Evolutionary conservation across 2,113 vertebrate species (phyloP), one percentile per base, ranked within the genome.

Genomic region (Pardalotus punctatus): DNA sequence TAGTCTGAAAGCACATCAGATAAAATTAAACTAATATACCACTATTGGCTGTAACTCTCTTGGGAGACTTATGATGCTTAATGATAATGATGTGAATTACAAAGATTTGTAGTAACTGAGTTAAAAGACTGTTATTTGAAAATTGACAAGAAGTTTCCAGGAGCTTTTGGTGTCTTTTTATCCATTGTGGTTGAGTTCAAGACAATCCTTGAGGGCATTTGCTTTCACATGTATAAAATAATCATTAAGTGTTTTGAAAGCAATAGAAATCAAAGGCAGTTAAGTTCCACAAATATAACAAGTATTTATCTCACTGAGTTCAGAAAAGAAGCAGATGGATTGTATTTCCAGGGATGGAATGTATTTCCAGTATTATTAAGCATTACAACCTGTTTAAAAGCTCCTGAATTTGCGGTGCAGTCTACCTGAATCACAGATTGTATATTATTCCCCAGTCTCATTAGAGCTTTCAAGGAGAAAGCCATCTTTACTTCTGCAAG

Each of bases 381-480:
- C 81, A 76, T 91, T 96, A 90, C 60, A 83, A 82, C 90, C 96
- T 96, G 85, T 95, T 97, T 97, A 97, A 98, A 97, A 96, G 88
- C 92, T 95, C 86, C 93, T 16, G 27, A 82, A 98, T 96, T 95
- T 96, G 91, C 92, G 94, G 88, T 57, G 66, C 56, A 80, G 60
- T 71, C 81, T 89, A 97, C 96, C 96, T 95, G 95, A 93, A 95
- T 97, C 97, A 96, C 78, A 96, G 95, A 97, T 93, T 97, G 93
- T 97, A 97, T 97, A 97, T 98, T 97, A 98, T 97, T 98, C 95
- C 92, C 96, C 88, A 86, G 90, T 93, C 96, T 98, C 96, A 97
- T 98, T 98, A 97, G 86, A 91, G 96, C 88, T 97, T 98, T 97
- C 97, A 98, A 98, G 97, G 97, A 98, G 97, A 98, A 98, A 98